Percentiles rank a stretch among this genome's conserved stretches.
Evolutionary conservation across 2,888 invertebrate genomes (phyloP).

Genomic region (Epinotia demarniana): DNA sequence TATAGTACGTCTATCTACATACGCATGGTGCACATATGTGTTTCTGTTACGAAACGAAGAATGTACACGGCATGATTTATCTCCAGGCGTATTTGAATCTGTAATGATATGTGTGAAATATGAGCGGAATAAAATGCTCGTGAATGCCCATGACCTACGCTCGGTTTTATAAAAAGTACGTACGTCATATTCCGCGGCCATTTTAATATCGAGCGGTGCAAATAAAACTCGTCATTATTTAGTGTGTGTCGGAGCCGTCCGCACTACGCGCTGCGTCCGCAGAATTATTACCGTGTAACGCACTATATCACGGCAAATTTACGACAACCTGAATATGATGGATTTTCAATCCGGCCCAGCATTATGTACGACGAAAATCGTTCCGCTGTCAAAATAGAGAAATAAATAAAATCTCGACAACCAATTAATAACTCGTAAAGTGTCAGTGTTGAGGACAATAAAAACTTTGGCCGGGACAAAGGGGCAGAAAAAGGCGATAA

Average conservation of each 20-base stretch:
- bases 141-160: constrained; percentile 18
- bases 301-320: constrained; percentile 83
- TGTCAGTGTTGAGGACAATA: constrained; percentile 80
- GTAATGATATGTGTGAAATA: constrained; percentile 19
- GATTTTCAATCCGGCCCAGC: constrained; percentile 83
- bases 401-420: constrained; percentile 83
- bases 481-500: constrained; percentile 80
- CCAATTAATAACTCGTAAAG: constrained; percentile 85
- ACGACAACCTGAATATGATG: constrained; percentile 84
- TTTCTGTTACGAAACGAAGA: constrained; percentile 74
- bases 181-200: constrained; percentile 64
- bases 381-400: constrained; percentile 82
- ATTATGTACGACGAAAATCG: constrained; percentile 79
- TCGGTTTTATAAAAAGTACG: constrained; percentile 23
- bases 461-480: constrained; percentile 72
- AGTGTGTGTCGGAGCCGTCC: constrained; percentile 80
- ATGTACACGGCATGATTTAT: constrained; percentile 41
- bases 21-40: constrained; percentile 76
- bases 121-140: not conserved
- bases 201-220: constrained; percentile 73
- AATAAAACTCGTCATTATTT: constrained; percentile 72
- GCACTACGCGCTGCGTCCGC: constrained; percentile 78
- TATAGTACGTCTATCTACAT: constrained; percentile 70
- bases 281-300: constrained; percentile 82
- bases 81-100: constrained; percentile 28